phyloP scores from a whole-genome alignment of 92 coral and sea anemone genomes.

The Zoanthus gigantus region DNA sequence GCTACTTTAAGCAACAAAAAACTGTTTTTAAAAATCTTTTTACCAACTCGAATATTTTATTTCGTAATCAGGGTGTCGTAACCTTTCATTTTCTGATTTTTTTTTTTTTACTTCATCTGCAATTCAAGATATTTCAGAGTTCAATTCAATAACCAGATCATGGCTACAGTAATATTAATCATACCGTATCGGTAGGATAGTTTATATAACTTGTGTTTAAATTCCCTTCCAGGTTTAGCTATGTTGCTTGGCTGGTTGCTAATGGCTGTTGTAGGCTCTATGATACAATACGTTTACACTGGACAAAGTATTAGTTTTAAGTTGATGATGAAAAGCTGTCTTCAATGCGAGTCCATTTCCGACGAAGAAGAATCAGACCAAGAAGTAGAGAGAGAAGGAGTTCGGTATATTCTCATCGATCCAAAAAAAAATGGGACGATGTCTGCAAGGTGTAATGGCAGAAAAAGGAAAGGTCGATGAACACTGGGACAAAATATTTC shows the following conservation, averaged over 20 bases:
- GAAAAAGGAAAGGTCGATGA: background rate
- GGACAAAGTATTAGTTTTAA: constrained; percentile 73
- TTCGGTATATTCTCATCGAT: constrained; percentile 18
- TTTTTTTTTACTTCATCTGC: too few species aligned
- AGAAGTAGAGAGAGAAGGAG: constrained; percentile 23
- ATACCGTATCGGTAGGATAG: too few species aligned
- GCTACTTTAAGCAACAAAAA: too few species aligned
- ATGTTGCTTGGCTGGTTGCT: constrained; percentile 92
- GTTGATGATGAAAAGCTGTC: constrained; percentile 73
- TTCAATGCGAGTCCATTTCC: constrained; percentile 18
- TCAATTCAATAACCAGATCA: too few species aligned
- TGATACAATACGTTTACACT: constrained; percentile 87
- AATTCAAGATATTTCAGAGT: too few species aligned
- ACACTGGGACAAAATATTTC: too few species aligned
- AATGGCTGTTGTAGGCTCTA: constrained; percentile 86
- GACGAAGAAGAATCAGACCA: constrained; percentile 1
- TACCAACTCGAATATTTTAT: too few species aligned
- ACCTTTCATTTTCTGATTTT: too few species aligned
- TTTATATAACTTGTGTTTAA: too few species aligned
- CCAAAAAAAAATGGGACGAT: constrained; percentile 20
- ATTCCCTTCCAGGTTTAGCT: constrained; percentile 64
- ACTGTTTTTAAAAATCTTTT: too few species aligned
- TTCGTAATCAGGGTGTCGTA: too few species aligned
- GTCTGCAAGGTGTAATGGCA: constrained; percentile 12
- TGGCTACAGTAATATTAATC: too few species aligned